These are phyloP conservation scores for Ophion ventricosus DNA, from an alignment of 2,888 invertebrate genomes.

Conservation along the genomic window DNA sequence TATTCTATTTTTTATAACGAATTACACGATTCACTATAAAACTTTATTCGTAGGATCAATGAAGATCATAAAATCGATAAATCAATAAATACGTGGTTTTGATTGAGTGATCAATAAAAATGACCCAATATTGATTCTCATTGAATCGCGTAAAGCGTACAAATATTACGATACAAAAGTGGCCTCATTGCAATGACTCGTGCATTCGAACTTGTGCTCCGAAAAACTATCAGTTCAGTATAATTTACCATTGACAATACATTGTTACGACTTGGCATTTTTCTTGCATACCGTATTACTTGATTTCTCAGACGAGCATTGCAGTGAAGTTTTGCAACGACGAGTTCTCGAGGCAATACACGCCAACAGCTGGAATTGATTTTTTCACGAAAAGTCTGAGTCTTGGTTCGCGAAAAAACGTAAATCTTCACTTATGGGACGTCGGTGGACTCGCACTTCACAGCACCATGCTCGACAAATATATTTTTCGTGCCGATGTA, in stretches of 20 bases:
- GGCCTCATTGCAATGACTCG: not conserved
- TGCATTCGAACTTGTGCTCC: constrained; percentile 9
- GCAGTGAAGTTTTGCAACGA: constrained; percentile 88
- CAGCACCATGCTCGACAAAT: constrained; percentile 91
- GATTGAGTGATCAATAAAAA: no score
- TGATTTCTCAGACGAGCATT: constrained; percentile 85
- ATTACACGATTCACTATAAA: no score
- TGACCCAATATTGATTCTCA: constrained; percentile 5
- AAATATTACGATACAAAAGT: not conserved
- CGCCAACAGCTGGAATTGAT: constrained; percentile 89
- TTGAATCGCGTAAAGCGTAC: not conserved
- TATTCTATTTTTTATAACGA: no score
- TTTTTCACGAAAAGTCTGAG: constrained; percentile 88
- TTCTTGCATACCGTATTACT: not conserved
- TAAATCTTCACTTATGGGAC: constrained; percentile 92
- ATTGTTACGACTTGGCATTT: not conserved
- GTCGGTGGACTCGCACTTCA: constrained; percentile 91
- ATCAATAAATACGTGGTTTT: no score
- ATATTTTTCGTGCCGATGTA: constrained; percentile 89
- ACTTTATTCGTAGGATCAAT: no score
- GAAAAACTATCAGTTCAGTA: not conserved
- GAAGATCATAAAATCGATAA: no score
- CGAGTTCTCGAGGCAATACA: constrained; percentile 86
- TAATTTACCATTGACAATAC: not conserved
- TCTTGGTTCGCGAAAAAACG: constrained; percentile 85